Evolutionary conservation across 2,113 vertebrate genomes (phyloP).

Genomic region (Python bivittatus): DNA sequence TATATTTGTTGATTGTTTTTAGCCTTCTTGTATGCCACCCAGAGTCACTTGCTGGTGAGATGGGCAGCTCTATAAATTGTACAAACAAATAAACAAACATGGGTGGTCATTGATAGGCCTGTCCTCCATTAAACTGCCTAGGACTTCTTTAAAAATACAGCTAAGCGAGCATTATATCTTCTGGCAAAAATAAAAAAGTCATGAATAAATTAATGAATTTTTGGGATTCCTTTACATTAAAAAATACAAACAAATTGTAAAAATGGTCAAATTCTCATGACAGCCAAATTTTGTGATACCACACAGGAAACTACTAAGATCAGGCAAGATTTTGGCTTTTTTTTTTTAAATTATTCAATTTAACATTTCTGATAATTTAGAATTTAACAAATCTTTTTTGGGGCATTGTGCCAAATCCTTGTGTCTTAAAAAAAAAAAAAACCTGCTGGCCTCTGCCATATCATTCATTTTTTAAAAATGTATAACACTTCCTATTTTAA

Average conservation of each 20-base stretch:
- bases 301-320: neutral
- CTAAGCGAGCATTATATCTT: neutral
- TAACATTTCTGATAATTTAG: neutral
- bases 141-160: neutral
- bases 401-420: neutral
- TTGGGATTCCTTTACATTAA: neutral
- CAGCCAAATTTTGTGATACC: neutral
- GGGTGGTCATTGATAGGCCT: neutral
- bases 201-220: neutral
- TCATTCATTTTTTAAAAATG: neutral
- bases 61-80: too few relatives aligned
- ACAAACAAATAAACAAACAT: too few relatives aligned
- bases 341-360: neutral
- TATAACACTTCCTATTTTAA: neutral
- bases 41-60: too few relatives aligned
- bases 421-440: neutral
- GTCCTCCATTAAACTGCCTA: neutral
- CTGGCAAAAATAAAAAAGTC: neutral
- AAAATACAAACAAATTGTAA: neutral
- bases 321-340: neutral
- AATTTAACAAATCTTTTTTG: neutral
- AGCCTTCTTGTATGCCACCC: too few relatives aligned
- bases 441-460: neutral
- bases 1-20: too few relatives aligned
- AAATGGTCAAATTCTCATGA: neutral